Base-by-base conservation (phyloP, 2,888 invertebrate genomes). In the Dusona sp. region DNA sequence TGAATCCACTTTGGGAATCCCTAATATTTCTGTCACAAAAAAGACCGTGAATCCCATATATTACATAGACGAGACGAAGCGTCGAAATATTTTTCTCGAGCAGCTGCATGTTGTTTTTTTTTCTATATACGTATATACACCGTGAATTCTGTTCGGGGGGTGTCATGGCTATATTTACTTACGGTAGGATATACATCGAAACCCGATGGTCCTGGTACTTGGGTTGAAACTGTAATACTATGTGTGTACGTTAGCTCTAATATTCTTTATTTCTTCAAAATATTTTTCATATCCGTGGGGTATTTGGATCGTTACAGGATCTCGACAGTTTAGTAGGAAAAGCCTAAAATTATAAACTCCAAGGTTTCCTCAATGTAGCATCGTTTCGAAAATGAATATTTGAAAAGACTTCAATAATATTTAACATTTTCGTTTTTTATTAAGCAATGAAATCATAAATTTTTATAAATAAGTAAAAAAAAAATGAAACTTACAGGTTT, bases 151-250 rank as follows among this genome's bases (percentile, higher is more conserved):
- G 22, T 65, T 25, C 54, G 54, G 74, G 51, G 81, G 67, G 81
- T 61, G 64, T 48, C 57, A 65, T 33, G 68, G 67, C 57, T 81
- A 81, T 81, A 81, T 81, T 81, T 81, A 81, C 81, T 54, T 81
- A 57, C 54, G 38, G 51, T 42, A 68, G 81, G 45, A 67, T 67
- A 67, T 61, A 61, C 57, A 81, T 74, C 67, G 81, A 74, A 73
- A 54, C 74, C 64, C 81, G 22, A 74, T 81, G 81, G 74, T 81
- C 74, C 67, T 65, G 67, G 70, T 51, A 54, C 79, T 54, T 54
- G 11, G 16, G 22, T 68, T 57, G 45, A 22, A 45, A 65, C 29
- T 16, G 33, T 36, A 51, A 54, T 4, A 79, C 51, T 38, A 16
- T 45, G n/a, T n/a, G n/a, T 68, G 65, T 77, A 38, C 51, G 19